Percentiles rank a stretch among this genome's conserved stretches.
Evolutionary conservation across 2,888 invertebrate genomes (phyloP).

Genomic region (Cerastis leucographa): DNA sequence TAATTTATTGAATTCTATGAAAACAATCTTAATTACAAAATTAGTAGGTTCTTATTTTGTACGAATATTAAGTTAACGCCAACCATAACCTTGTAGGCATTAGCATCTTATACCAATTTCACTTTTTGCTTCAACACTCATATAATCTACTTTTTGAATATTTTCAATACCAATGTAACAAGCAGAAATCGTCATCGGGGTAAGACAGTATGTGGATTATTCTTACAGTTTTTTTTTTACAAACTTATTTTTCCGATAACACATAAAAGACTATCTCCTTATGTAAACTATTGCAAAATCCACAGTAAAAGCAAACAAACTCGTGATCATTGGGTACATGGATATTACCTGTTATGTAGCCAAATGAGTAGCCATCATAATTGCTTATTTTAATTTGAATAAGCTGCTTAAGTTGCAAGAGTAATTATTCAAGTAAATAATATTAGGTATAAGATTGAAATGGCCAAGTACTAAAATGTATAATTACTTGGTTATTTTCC

Average conservation of each 20-base stretch:
- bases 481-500: not conserved
- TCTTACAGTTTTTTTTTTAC: not conserved
- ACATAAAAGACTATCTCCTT: conserved; percentile 12
- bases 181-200: not conserved
- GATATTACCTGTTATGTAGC: not conserved
- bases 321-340: conserved; percentile 3
- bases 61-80: not conserved
- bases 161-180: not conserved
- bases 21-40: not conserved
- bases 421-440: conserved; percentile 1
- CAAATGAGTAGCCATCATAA: conserved; percentile 19
- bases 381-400: conserved; percentile 35
- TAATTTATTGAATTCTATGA: not conserved
- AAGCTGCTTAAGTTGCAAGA: conserved; percentile 25
- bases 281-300: conserved; percentile 20
- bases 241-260: conserved; percentile 7
- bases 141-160: not conserved
- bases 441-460: conserved; percentile 16
- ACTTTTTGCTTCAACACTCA: not conserved
- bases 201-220: not conserved
- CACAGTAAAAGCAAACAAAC: conserved; percentile 3
- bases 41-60: not conserved
- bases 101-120: not conserved
- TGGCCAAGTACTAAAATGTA: conserved; percentile 4
- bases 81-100: not conserved